A percentile compares a stretch with the other conserved stretches of the same genome.
Evolutionary conservation across 2,888 invertebrate genomes (phyloP).

Genomic region (Toxonevra muliebris): DNA sequence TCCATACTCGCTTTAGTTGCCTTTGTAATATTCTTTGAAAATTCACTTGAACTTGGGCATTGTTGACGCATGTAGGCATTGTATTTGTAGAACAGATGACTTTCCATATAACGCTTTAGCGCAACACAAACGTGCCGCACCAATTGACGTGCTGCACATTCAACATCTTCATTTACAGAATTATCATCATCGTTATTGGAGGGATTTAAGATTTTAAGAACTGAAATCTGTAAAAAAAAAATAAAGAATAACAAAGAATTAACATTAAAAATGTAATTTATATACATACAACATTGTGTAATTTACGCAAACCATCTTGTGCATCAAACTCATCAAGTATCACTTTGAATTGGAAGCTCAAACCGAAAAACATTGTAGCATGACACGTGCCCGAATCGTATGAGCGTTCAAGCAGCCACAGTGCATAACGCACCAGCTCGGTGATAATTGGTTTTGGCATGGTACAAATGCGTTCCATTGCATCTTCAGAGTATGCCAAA

Average conservation of each 20-base stretch:
- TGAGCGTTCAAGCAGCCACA: constrained; percentile 96
- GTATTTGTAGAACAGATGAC: constrained; percentile 84
- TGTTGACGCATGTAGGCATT: constrained; percentile 74
- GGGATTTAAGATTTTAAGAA: constrained; percentile 83
- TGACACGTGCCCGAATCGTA: constrained; percentile 98
- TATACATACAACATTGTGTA: constrained; percentile 81
- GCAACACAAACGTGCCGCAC: constrained; percentile 91
- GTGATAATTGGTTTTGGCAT: constrained; percentile 81
- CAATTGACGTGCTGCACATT: constrained; percentile 89
- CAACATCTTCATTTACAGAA: constrained; percentile 82
- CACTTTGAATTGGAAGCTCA: constrained; percentile 91
- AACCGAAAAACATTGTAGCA: constrained; percentile 97
- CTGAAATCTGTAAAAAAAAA: constrained; percentile 73
- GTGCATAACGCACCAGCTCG: constrained; percentile 85
- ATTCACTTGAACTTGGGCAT: constrained; percentile 61
- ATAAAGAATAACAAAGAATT: not conserved
- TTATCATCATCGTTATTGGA: constrained; percentile 66
- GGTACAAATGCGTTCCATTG: constrained; percentile 94
- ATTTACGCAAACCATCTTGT: constrained; percentile 88
- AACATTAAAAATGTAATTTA: not conserved
- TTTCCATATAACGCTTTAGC: constrained; percentile 88
- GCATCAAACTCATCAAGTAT: constrained; percentile 94
- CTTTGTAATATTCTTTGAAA: constrained; percentile 65
- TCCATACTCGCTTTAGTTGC: constrained; percentile 77
- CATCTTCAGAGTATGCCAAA: constrained; percentile 95